Evolutionary conservation across 1,140 invertebrate species (phyloP).

Genomic region (Heliconius congener): DNA sequence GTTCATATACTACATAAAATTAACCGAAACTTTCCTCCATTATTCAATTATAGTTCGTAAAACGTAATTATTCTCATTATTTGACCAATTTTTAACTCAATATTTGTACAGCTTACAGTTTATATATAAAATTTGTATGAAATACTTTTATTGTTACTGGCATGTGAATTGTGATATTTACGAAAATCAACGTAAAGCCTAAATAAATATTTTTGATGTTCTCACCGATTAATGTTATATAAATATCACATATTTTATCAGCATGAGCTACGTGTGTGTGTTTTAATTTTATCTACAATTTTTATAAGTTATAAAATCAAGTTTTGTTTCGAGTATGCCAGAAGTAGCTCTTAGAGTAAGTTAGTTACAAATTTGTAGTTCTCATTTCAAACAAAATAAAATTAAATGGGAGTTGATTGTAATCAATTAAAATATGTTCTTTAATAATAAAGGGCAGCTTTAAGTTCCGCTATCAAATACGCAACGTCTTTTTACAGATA

Average conservation of each 20-base stretch:
- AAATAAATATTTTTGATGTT: background rate
- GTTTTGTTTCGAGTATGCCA: background rate
- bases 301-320: background rate
- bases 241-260: background rate
- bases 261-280: background rate
- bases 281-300: background rate
- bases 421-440: background rate
- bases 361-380: background rate
- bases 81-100: background rate
- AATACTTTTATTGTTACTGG: background rate
- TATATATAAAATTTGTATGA: background rate
- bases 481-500: too few relatives aligned
- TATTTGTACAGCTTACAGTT: background rate
- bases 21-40: background rate
- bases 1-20: background rate
- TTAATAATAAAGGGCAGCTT: background rate
- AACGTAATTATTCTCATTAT: slow-evolving; percentile 2
- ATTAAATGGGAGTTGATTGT: background rate
- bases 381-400: background rate
- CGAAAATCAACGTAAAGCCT: background rate
- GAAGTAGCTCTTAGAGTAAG: background rate
- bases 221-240: background rate
- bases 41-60: background rate
- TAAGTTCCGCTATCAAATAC: background rate
- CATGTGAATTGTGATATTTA: background rate